Evolutionary conservation across 2,888 invertebrate genomes (phyloP).

Genomic region (Pristionchus fissidentatus): DNA sequence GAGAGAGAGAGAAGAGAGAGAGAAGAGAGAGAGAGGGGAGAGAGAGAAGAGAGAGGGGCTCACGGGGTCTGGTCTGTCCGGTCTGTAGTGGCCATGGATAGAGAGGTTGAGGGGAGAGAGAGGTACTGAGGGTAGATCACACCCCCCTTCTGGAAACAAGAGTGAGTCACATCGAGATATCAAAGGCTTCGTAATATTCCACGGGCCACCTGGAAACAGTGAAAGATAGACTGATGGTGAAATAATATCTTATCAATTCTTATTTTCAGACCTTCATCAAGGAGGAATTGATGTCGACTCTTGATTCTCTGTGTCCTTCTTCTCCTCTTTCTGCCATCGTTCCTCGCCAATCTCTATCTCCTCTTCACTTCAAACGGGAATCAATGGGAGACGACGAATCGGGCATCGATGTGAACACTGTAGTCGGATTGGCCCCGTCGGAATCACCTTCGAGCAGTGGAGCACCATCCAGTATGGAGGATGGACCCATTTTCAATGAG

Average conservation of each 20-base stretch:
- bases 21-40: not conserved
- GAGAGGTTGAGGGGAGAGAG: no score
- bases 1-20: not conserved
- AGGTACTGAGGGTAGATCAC: no score
- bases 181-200: no score
- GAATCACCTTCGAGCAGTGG: conserved; percentile 62
- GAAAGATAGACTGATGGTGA: no score
- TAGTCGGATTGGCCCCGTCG: conserved; percentile 62
- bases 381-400: conserved; percentile 70
- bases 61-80: no score
- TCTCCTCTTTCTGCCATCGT: conserved; percentile 6
- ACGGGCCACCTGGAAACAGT: no score
- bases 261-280: conserved; percentile 5
- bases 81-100: no score
- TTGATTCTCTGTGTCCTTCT: conserved; percentile 39
- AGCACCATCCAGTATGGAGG: conserved; percentile 59
- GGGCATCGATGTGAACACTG: conserved; percentile 66
- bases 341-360: conserved; percentile 22
- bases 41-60: not conserved
- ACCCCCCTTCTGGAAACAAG: no score
- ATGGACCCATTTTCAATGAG: conserved; percentile 60
- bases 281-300: conserved; percentile 50
- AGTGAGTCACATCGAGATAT: no score
- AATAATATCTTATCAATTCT: no score
- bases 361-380: conserved; percentile 52